Percentiles rank a stretch among this genome's conserved stretches.
phyloP scores from a whole-genome alignment of 2,797 vertebrate species.

The Hozukius guyotensis region DNA sequence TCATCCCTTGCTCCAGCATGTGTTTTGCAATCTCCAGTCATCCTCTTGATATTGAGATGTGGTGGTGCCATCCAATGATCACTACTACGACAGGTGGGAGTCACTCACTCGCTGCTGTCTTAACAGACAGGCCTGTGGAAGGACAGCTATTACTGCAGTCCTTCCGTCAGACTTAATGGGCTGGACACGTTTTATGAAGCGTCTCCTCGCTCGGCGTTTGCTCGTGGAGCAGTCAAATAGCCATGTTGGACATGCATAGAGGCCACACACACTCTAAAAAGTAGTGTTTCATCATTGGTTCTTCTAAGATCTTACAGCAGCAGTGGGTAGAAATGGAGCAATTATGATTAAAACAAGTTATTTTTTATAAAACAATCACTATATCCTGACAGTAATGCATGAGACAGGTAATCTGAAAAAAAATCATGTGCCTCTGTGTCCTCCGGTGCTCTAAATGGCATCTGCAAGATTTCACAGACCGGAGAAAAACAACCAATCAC shows the following conservation, averaged over 20 bases:
- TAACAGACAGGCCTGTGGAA: constrained; percentile 45
- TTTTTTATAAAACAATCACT: too few relatives aligned
- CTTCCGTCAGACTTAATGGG: constrained; percentile 61
- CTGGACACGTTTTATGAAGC: constrained; percentile 70
- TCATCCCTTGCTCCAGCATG: background rate
- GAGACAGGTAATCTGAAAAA: too few relatives aligned
- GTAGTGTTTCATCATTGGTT: background rate
- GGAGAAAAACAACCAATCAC: too few relatives aligned
- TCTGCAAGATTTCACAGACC: too few relatives aligned
- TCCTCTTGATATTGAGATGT: constrained; percentile 25
- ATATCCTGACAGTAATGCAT: too few relatives aligned
- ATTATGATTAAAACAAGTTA: too few relatives aligned
- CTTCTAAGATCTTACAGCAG: background rate
- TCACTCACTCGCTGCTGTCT: constrained; percentile 51
- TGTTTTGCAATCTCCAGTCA: background rate
- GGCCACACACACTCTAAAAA: constrained; percentile 11
- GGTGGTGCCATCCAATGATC: constrained; percentile 31
- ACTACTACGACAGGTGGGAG: constrained; percentile 16
- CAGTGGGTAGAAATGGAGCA: too few relatives aligned
- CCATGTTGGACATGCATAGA: constrained; percentile 42
- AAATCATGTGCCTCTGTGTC: too few relatives aligned
- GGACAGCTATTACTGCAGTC: constrained; percentile 54
- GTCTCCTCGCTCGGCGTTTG: constrained; percentile 31
- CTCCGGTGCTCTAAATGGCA: too few relatives aligned
- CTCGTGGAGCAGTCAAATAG: constrained; percentile 47